Percentiles rank a stretch among this genome's conserved stretches.
These are phyloP conservation scores for Temnothorax ravouxi DNA, from an alignment of 2,888 invertebrate genomes.

Conservation along the genomic window DNA sequence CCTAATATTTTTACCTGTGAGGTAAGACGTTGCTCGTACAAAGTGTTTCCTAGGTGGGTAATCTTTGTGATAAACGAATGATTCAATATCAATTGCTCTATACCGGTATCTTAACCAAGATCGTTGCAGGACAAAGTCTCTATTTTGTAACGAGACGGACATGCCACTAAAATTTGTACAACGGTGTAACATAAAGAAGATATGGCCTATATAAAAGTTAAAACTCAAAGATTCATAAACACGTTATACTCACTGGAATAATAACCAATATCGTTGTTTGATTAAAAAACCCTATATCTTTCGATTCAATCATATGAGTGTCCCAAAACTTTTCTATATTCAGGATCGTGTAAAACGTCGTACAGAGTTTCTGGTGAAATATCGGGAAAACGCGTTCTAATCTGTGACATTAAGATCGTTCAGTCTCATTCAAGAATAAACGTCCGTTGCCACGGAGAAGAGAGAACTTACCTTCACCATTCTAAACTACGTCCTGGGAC, in stretches of 20 bases:
- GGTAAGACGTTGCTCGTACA: constrained; percentile 90
- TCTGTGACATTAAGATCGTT: constrained; percentile 74
- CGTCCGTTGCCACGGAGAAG: not conserved
- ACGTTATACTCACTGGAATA: constrained; percentile 92
- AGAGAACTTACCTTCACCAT: constrained; percentile 88
- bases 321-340: constrained; percentile 96
- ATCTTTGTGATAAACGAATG: constrained; percentile 95
- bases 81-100: constrained; percentile 95
- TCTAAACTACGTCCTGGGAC: constrained; percentile 88
- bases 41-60: constrained; percentile 94
- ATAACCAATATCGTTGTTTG: constrained; percentile 97
- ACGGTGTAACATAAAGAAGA: not conserved
- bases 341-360: constrained; percentile 96
- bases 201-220: not conserved
- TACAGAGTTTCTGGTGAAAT: constrained; percentile 92
- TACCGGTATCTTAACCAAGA: constrained; percentile 96
- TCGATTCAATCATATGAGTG: constrained; percentile 94
- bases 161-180: constrained; percentile 89
- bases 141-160: constrained; percentile 94
- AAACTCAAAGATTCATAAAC: not conserved
- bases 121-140: constrained; percentile 96
- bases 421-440: not conserved
- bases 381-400: constrained; percentile 90
- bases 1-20: constrained; percentile 87
- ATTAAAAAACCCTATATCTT: constrained; percentile 96